These are phyloP conservation scores for Gisinianus flammeolus DNA, from an alignment of 2,888 invertebrate species.

Conservation along the genomic window DNA sequence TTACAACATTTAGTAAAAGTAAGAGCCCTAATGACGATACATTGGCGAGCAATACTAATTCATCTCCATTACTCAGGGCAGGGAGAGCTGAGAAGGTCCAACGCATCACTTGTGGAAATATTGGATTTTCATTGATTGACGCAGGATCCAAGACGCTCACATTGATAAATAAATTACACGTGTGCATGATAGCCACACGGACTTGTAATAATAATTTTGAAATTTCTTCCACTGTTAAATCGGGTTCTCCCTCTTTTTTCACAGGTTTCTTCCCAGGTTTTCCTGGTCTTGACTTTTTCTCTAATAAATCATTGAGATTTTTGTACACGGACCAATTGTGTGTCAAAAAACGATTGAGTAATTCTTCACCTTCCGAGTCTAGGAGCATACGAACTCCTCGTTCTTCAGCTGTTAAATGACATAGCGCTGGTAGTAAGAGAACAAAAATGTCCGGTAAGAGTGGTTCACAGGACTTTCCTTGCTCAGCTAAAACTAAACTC, in stretches of 20 bases:
- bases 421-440: conserved; percentile 84
- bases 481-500: conserved; percentile 54
- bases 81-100: conserved; percentile 57
- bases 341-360: conserved; percentile 77
- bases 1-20: conserved; percentile 80
- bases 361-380: conserved; percentile 72
- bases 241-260: conserved; percentile 71
- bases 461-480: conserved; percentile 56
- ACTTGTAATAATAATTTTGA: conserved; percentile 82
- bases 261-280: conserved; percentile 52
- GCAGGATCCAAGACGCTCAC: conserved; percentile 86
- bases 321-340: conserved; percentile 86
- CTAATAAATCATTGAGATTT: conserved; percentile 72
- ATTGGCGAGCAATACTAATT: conserved; percentile 84
- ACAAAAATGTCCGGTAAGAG: conserved; percentile 72
- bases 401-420: conserved; percentile 90
- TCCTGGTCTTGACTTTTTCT: conserved; percentile 54
- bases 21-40: conserved; percentile 81
- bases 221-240: conserved; percentile 74
- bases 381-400: conserved; percentile 62
- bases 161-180: conserved; percentile 92
- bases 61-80: conserved; percentile 60
- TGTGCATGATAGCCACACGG: conserved; percentile 81
- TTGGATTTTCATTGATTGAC: conserved; percentile 78
- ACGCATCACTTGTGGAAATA: conserved; percentile 76